phyloP scores from a whole-genome alignment of 1,140 invertebrate species.

The Philotrypesis tridentata region DNA sequence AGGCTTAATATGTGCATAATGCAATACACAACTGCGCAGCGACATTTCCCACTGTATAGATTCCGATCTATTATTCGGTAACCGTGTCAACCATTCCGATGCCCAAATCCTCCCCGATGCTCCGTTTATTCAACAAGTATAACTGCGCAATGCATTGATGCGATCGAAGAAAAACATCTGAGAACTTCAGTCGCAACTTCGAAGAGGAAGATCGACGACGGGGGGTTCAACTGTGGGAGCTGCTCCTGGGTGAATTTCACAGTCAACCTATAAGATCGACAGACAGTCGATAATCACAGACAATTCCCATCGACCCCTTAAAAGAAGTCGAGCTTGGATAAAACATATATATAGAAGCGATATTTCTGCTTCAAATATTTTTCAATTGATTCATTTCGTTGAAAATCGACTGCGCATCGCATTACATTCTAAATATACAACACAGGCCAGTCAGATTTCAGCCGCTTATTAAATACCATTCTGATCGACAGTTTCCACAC shows the following conservation, averaged over 20 bases:
- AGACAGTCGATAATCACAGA: slow-evolving; percentile 39
- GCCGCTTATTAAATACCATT: background rate
- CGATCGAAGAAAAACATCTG: background rate
- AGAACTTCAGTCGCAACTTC: background rate
- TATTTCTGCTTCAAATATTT: too few species aligned
- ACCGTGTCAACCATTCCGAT: background rate
- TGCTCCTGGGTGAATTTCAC: slow-evolving; percentile 9
- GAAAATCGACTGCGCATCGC: background rate
- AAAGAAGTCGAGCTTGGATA: background rate
- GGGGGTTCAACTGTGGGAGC: background rate
- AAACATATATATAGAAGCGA: too few species aligned
- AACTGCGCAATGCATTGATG: background rate
- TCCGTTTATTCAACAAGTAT: too few species aligned
- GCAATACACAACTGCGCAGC: background rate
- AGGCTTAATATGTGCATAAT: too few species aligned
- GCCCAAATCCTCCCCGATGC: too few species aligned
- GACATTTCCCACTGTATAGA: background rate
- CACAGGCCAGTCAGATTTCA: background rate
- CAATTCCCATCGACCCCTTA: background rate
- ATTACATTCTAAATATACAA: background rate
- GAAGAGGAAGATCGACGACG: background rate
- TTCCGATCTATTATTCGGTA: too few species aligned
- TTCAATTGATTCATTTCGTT: background rate
- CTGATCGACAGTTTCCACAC: background rate
- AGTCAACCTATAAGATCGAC: slow-evolving; percentile 23